phyloP scores from a whole-genome alignment of 2,797 vertebrate genomes.

The Gallinago nigripennis region DNA sequence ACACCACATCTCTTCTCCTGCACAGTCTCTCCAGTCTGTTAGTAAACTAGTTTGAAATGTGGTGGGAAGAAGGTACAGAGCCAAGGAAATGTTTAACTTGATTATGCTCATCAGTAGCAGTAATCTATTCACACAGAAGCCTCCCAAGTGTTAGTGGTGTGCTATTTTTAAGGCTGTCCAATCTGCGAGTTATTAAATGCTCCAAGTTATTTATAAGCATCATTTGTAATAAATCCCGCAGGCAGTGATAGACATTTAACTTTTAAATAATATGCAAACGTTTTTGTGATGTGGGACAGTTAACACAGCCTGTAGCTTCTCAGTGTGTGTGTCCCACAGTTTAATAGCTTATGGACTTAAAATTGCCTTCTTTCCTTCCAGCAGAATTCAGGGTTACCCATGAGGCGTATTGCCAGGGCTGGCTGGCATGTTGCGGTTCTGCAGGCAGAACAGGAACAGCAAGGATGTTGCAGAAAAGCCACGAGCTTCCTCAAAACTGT shows the following conservation, averaged over 20 bases:
- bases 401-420: neutral
- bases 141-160: neutral
- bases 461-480: neutral
- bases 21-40: neutral
- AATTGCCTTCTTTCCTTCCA: neutral
- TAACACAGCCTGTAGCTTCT: neutral
- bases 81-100: constrained; percentile 58
- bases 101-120: constrained; percentile 33
- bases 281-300: neutral
- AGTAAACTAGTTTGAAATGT: constrained; percentile 29
- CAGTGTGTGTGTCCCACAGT: neutral
- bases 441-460: neutral
- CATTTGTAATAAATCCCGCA: neutral
- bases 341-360: neutral
- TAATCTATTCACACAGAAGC: constrained; percentile 23
- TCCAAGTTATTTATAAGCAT: neutral
- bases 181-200: neutral
- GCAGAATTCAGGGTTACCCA: neutral
- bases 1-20: neutral
- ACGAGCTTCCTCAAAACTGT: neutral
- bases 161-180: neutral
- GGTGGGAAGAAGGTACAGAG: neutral
- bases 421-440: neutral
- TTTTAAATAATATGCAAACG: neutral
- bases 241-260: neutral